Evolutionary conservation across 1,140 invertebrate genomes (phyloP).

Genomic region (Charaxes varanes): DNA sequence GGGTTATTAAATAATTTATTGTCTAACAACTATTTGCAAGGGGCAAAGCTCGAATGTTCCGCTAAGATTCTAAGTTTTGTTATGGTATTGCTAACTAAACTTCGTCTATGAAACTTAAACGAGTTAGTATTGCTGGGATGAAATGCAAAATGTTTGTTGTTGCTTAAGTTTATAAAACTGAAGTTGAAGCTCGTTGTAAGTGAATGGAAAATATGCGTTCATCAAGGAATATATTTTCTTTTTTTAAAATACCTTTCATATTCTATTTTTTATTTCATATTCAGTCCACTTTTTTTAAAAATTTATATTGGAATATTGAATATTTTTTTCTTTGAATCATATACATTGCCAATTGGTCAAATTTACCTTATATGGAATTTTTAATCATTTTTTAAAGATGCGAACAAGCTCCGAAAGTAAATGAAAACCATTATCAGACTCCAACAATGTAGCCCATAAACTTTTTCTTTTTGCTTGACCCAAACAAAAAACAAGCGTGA

Average conservation of each 20-base stretch:
- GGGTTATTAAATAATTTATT: constrained; percentile 72
- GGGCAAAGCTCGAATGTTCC: constrained; percentile 48
- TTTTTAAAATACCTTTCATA: too few relatives aligned
- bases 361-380: background rate
- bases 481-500: constrained; percentile 40
- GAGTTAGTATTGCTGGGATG: constrained; percentile 24
- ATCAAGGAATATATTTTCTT: too few relatives aligned
- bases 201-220: too few relatives aligned
- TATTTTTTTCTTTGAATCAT: too few relatives aligned
- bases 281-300: too few relatives aligned
- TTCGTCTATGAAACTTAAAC: constrained; percentile 44
- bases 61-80: constrained; percentile 58
- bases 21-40: constrained; percentile 59
- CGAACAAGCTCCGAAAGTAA: background rate
- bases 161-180: too few relatives aligned
- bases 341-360: background rate
- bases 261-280: too few relatives aligned
- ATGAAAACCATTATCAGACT: constrained; percentile 5
- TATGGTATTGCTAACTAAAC: constrained; percentile 44
- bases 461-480: constrained; percentile 11
- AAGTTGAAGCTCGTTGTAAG: too few relatives aligned
- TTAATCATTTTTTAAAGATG: too few relatives aligned
- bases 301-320: too few relatives aligned
- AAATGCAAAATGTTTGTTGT: background rate
- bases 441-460: constrained; percentile 2